Evolutionary conservation across 1,140 invertebrate species (phyloP).

Genomic region (Chironomus striatipennis): DNA sequence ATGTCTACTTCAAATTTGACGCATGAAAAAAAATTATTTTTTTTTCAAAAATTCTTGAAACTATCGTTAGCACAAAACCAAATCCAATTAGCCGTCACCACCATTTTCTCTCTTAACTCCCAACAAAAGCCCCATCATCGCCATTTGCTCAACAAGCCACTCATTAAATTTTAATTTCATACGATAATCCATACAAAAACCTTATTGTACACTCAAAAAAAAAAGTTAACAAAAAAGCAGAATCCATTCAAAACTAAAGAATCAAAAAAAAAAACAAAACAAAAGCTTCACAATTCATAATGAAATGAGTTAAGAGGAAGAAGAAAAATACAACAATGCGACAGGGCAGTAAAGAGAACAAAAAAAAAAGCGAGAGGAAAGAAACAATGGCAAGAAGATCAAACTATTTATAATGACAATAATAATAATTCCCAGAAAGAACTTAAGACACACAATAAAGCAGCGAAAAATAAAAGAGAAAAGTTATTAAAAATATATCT

Average conservation of each 20-base stretch:
- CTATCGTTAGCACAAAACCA: too few relatives aligned
- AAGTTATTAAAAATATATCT: constrained; percentile 15
- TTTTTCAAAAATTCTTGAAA: too few relatives aligned
- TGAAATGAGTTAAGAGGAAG: not conserved
- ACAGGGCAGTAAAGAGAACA: not conserved
- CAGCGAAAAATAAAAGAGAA: not conserved
- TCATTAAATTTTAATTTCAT: too few relatives aligned
- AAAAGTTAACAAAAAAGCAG: too few relatives aligned
- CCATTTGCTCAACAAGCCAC: too few relatives aligned
- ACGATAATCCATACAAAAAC: not conserved
- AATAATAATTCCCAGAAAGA: constrained; percentile 14
- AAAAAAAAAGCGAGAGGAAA: not conserved
- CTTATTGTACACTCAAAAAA: too few relatives aligned
- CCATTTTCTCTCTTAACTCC: too few relatives aligned
- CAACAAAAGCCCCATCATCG: too few relatives aligned
- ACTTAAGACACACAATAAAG: not conserved
- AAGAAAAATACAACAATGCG: not conserved
- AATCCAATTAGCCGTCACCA: too few relatives aligned
- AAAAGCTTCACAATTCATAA: constrained; percentile 9
- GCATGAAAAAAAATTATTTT: too few relatives aligned
- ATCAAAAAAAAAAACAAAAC: not conserved
- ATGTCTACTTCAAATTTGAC: too few relatives aligned
- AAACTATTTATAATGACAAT: constrained; percentile 15
- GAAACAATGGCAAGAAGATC: constrained; percentile 9
- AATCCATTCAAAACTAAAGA: too few relatives aligned